phyloP scores from a whole-genome alignment of 2,797 vertebrate genomes.

The Nyctibius grandis region DNA sequence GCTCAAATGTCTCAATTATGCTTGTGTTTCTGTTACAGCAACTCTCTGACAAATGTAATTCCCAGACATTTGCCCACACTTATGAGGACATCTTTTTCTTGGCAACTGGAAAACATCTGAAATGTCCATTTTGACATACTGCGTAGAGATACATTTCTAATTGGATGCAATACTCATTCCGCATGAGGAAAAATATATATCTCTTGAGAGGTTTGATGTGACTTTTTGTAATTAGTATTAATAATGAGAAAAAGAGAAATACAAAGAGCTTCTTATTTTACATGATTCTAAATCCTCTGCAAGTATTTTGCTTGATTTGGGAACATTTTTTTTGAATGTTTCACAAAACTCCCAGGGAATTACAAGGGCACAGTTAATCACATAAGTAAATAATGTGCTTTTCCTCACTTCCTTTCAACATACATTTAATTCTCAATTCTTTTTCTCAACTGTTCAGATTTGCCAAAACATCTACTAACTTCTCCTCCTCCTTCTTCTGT shows the following conservation, averaged over 20 bases:
- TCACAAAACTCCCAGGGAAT: not conserved
- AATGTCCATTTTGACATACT: slow-evolving; percentile 23
- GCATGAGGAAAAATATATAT: not conserved
- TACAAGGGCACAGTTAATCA: not conserved
- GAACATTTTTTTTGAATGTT: not conserved
- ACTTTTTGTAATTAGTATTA: not conserved
- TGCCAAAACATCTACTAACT: not conserved
- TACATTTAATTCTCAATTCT: not conserved
- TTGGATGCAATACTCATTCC: not conserved
- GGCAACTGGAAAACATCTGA: slow-evolving; percentile 22
- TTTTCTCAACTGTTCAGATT: not conserved
- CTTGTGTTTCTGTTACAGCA: slow-evolving; percentile 48
- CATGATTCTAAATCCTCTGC: not conserved
- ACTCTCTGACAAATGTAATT: slow-evolving; percentile 34
- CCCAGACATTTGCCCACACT: slow-evolving; percentile 30
- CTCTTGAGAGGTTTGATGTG: not conserved
- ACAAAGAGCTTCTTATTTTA: not conserved
- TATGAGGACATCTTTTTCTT: slow-evolving; percentile 41
- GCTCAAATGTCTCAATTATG: slow-evolving; percentile 62
- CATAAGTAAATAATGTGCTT: not conserved
- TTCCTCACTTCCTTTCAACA: not conserved
- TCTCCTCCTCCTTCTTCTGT: not conserved
- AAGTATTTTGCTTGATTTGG: not conserved
- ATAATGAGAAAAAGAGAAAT: not conserved
- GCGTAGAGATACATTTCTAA: not conserved